Evolutionary conservation across 1,140 invertebrate species (phyloP).

Genomic region (Andricus grossulariae): DNA sequence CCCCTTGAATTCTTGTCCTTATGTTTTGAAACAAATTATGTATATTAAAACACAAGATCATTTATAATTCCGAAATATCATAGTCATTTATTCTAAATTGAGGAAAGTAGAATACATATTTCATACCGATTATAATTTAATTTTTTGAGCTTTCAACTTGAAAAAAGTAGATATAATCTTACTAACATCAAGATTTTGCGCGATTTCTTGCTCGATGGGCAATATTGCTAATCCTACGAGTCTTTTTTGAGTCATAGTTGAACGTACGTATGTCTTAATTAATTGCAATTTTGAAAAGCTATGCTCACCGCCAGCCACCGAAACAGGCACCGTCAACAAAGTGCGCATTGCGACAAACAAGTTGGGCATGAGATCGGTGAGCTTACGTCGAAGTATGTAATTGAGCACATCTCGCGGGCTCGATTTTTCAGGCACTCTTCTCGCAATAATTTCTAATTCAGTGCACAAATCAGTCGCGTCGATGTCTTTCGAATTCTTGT

Average conservation of each 20-base stretch:
- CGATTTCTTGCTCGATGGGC: not conserved
- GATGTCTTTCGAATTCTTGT: not conserved
- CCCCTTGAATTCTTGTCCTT: too few species aligned
- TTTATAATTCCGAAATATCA: too few species aligned
- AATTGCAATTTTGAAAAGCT: not conserved
- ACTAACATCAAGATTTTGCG: not conserved
- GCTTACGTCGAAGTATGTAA: not conserved
- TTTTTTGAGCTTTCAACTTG: not conserved
- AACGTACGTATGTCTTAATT: not conserved
- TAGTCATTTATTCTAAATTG: too few species aligned
- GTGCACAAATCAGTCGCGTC: not conserved
- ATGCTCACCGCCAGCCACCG: not conserved
- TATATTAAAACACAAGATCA: too few species aligned
- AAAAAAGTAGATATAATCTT: not conserved
- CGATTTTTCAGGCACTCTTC: not conserved
- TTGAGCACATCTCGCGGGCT: not conserved
- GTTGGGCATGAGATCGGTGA: not conserved
- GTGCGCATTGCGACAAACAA: not conserved
- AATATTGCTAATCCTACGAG: not conserved
- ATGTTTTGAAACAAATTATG: too few species aligned
- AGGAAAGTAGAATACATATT: too few species aligned
- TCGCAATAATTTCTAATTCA: not conserved
- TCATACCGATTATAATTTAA: too few species aligned
- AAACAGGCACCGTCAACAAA: not conserved
- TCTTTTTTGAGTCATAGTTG: not conserved